Evolutionary conservation across 37 sponge, comb jelly and placozoan genomes (phyloP), one percentile per base, ranked within the genome.

Genomic region (Beroe ovata): DNA sequence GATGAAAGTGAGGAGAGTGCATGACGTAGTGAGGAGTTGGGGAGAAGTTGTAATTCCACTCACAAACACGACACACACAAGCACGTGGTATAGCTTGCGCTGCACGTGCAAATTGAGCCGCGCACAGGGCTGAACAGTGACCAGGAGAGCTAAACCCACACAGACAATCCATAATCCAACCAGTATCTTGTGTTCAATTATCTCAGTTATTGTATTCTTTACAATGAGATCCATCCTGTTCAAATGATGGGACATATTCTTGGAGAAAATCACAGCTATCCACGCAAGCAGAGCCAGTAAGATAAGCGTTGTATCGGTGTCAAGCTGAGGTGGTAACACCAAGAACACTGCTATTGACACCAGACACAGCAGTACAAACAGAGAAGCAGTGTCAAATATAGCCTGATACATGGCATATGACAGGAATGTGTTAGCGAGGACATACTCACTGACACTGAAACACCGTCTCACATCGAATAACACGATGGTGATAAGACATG

Each of bases 371-470:
- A 77, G 22, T 25, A 77, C 84, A 23, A 77, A 77, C 8, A 77
- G 84, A 1, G 84, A 77, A 26, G 47, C 20, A 26, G 38, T 20
- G 22, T 77, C 84, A 20, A 77, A 77, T 77, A 77, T 77, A 25
- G 84, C 54, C 21, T 77, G 16, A 54, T 77, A 77, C n/a, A 77
- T 36, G 8, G 84, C 84, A 29, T 77, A 77, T 42, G 54, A 77
- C 0, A 77, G 47, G 84, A 39, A 77, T n/a, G 84, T 77, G 28
- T 30, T 42, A 23, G 54, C 54, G 54, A 77, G 54, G n/a, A 77
- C 84, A 54, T 77, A 77, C 84, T 77, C 84, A n/a, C 54, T 77
- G n/a, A 77, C 84, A 77, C 84, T 77, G 38, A 77, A 77, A 77
- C 54, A 77, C 8, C 54, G 28, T 54, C 84, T 39, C 23, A 77